phyloP scores from a whole-genome alignment of 2,113 vertebrate genomes.

The Rhizomys pruinosus region DNA sequence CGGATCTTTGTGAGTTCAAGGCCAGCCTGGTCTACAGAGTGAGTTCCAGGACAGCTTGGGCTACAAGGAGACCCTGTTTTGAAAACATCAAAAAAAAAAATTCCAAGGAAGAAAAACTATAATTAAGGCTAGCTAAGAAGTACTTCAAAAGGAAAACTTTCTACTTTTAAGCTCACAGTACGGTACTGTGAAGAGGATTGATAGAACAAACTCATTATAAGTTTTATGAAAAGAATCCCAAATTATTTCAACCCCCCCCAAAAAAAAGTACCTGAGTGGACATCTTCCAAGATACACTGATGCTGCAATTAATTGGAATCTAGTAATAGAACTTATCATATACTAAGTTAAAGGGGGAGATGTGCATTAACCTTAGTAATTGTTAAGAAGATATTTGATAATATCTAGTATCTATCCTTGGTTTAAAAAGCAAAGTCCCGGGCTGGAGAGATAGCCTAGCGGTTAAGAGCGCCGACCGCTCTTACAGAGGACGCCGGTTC shows the following conservation, averaged over 20 bases:
- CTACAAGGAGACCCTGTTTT: too few species aligned
- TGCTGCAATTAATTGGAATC: not conserved
- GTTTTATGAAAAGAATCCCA: not conserved
- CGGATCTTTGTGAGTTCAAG: too few species aligned
- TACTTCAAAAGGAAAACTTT: not conserved
- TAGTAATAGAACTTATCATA: not conserved
- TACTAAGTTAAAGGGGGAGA: not conserved
- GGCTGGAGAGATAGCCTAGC: too few species aligned
- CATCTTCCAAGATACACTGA: not conserved
- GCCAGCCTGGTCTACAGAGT: too few species aligned
- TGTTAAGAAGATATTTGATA: not conserved
- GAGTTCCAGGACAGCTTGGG: too few species aligned
- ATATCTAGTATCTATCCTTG: not conserved
- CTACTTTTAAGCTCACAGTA: constrained; percentile 21
- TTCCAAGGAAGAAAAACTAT: not conserved
- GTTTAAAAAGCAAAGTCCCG: not conserved
- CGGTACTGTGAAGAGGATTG: not conserved
- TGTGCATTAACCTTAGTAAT: constrained; percentile 9
- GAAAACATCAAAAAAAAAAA: too few species aligned
- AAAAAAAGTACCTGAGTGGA: not conserved
- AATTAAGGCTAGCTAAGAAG: not conserved
- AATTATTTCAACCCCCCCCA: not conserved
- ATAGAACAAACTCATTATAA: not conserved
- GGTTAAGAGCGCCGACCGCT: too few species aligned
- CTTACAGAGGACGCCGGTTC: too few species aligned